phyloP scores from a whole-genome alignment of 2,113 vertebrate species.

The Vidua macroura region DNA sequence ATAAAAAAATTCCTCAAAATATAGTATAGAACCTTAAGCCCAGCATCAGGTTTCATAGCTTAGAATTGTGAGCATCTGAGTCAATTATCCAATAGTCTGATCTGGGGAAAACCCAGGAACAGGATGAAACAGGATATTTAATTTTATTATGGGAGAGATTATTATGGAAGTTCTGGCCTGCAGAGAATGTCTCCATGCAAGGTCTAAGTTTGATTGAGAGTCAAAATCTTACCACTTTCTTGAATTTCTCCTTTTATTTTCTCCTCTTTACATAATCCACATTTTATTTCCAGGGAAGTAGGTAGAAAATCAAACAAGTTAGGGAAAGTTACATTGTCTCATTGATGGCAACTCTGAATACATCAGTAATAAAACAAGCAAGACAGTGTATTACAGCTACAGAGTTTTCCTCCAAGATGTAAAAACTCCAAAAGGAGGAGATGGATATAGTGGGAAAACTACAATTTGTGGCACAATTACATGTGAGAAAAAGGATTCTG shows the following conservation, averaged over 20 bases:
- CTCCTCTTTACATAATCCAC: neutral
- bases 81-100: neutral
- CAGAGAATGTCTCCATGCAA: neutral
- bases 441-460: neutral
- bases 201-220: neutral
- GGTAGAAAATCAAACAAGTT: neutral
- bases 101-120: neutral
- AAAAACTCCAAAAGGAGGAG: neutral
- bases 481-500: neutral
- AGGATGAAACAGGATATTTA: neutral
- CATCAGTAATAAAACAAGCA: neutral
- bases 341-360: neutral
- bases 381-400: neutral
- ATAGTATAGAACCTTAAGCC: neutral
- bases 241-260: neutral
- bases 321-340: neutral
- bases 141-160: neutral
- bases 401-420: neutral
- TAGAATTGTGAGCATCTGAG: neutral
- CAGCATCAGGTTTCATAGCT: neutral
- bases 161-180: neutral
- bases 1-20: neutral
- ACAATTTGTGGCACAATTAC: neutral
- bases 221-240: neutral
- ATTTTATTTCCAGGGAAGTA: neutral